Evolutionary conservation across 2,113 vertebrate genomes (phyloP).

Genomic region (Nibea albiflora): DNA sequence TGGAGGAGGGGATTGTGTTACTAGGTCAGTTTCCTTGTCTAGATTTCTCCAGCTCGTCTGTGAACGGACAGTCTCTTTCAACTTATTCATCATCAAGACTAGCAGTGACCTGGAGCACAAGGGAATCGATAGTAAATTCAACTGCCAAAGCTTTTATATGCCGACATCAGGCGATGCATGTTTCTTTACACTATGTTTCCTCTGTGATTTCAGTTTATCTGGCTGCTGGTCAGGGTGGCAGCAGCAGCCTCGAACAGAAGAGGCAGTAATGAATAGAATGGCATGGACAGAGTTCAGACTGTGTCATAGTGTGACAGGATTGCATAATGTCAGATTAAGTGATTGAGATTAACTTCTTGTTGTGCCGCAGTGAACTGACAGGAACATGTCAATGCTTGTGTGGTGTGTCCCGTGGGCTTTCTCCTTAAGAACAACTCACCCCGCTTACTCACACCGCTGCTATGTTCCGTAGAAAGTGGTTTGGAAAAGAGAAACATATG

Average conservation of each 20-base stretch:
- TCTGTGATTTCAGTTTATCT: background rate
- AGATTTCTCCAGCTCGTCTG: slow-evolving; percentile 8
- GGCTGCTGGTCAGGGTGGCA: background rate
- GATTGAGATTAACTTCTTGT: background rate
- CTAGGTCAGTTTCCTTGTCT: background rate
- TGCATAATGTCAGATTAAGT: background rate
- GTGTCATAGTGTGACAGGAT: background rate
- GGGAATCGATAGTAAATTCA: slow-evolving; percentile 4
- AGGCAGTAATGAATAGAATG: background rate
- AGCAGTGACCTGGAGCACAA: background rate
- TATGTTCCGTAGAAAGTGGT: background rate
- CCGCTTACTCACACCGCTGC: background rate
- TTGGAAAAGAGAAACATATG: slow-evolving; percentile 5
- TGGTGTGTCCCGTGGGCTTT: background rate
- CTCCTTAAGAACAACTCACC: background rate
- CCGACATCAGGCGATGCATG: background rate
- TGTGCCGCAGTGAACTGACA: background rate
- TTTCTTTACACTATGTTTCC: background rate
- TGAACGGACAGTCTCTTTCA: slow-evolving; percentile 6
- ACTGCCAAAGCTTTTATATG: background rate
- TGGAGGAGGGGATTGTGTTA: slow-evolving; percentile 7
- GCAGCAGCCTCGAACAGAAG: background rate
- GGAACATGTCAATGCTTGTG: slow-evolving; percentile 12
- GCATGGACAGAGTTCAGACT: background rate
- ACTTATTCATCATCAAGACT: background rate